Percentiles rank a stretch among this genome's conserved stretches.
Conservation (phyloP, 2,113 vertebrate species). For the Malurus elegans region DNA sequence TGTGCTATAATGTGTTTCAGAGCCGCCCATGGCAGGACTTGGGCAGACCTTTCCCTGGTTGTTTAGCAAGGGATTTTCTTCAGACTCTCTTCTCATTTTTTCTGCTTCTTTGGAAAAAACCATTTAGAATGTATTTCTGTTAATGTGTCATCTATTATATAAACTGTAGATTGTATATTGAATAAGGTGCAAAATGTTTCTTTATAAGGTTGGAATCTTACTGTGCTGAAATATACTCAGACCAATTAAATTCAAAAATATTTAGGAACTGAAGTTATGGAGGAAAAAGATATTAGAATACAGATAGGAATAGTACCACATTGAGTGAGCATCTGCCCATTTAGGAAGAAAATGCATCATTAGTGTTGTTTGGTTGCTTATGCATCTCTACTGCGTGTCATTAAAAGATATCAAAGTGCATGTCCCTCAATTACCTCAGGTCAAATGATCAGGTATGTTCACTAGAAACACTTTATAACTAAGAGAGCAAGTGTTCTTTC, state of each 20-base stretch:
- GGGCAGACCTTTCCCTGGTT: background rate
- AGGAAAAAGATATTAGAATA: background rate
- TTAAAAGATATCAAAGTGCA: background rate
- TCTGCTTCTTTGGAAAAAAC: background rate
- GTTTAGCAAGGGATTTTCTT: background rate
- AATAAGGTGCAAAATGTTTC: background rate
- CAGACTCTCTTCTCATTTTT: background rate
- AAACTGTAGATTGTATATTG: background rate
- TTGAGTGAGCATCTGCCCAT: rapidly evolving
- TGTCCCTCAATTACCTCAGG: background rate
- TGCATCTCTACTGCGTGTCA: background rate
- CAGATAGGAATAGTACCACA: background rate
- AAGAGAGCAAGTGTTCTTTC: background rate
- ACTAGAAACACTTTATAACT: background rate
- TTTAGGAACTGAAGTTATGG: background rate
- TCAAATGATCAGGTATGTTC: background rate
- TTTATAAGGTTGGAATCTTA: background rate
- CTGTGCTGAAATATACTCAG: background rate
- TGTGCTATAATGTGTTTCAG: constrained; percentile 40
- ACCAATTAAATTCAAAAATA: background rate
- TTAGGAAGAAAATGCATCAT: background rate
- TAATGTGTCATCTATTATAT: background rate
- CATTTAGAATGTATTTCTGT: background rate
- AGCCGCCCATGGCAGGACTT: background rate
- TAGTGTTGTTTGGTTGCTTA: background rate